A percentile compares a stretch with the other conserved stretches of the same genome.
These are phyloP conservation scores for Thymelicus sylvestris DNA, from an alignment of 2,888 invertebrate species.

Conservation along the genomic window DNA sequence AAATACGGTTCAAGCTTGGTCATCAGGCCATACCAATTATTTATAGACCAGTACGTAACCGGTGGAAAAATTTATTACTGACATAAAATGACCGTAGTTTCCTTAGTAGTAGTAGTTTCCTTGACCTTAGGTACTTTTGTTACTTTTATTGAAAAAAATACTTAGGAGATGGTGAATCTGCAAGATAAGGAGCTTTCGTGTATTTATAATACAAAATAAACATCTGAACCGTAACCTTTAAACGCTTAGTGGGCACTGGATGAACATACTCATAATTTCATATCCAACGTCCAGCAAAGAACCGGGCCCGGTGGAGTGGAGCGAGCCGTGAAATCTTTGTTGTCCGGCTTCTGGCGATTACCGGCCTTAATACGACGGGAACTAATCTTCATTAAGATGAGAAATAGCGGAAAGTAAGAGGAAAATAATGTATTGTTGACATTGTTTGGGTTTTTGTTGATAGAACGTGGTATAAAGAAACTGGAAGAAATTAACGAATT, in stretches of 20 bases:
- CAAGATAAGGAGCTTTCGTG: too few species aligned
- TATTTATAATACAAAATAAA: not conserved
- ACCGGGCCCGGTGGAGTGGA: conserved; percentile 19
- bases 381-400: conserved; percentile 29
- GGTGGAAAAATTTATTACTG: too few species aligned
- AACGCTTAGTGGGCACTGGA: conserved; percentile 12
- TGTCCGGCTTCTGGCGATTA: conserved; percentile 27
- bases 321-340: conserved; percentile 27
- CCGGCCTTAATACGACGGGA: conserved; percentile 4
- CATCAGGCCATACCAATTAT: too few species aligned
- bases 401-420: conserved; percentile 7
- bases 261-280: conserved; percentile 11
- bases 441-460: conserved; percentile 9
- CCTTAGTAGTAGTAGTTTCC: too few species aligned
- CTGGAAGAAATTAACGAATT: not conserved
- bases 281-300: conserved; percentile 22
- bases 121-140: too few species aligned
- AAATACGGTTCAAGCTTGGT: too few species aligned
- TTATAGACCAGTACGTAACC: too few species aligned
- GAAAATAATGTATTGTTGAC: not conserved
- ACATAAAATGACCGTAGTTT: too few species aligned
- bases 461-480: not conserved
- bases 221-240: conserved; percentile 15
- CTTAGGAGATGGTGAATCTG: too few species aligned
- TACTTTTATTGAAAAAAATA: too few species aligned